Evolutionary conservation across 2,797 vertebrate species (phyloP).

Genomic region (Hypotaenidia philippensis): DNA sequence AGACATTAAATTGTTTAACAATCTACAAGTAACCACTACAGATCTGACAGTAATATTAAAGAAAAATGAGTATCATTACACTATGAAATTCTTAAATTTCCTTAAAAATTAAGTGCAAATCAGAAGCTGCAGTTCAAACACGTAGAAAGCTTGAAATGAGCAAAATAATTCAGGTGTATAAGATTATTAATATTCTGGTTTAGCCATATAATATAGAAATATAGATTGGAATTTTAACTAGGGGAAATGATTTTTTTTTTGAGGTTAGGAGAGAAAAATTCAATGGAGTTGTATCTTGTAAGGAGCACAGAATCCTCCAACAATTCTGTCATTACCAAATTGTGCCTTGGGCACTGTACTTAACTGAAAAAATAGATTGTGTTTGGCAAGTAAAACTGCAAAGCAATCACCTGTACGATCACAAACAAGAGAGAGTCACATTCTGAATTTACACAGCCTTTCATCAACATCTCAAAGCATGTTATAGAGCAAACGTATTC

Average conservation of each 20-base stretch:
- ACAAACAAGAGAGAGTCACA: neutral
- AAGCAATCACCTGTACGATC: conserved; percentile 8
- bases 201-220: neutral
- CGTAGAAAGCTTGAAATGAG: conserved; percentile 46
- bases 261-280: neutral
- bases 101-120: conserved; percentile 44
- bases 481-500: neutral
- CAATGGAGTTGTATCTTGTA: neutral
- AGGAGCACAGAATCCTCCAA: neutral
- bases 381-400: neutral
- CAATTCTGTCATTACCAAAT: neutral
- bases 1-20: neutral
- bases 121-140: neutral
- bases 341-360: neutral
- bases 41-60: neutral
- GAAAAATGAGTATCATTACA: neutral
- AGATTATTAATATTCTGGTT: neutral
- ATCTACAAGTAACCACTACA: conserved; percentile 4
- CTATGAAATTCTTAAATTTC: neutral
- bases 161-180: neutral
- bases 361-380: neutral
- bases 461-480: neutral
- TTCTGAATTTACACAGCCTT: neutral
- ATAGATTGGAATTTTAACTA: neutral
- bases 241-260: neutral